Conservation (phyloP, 2,113 vertebrate genomes). For the Paedocypris sp. region DNA sequence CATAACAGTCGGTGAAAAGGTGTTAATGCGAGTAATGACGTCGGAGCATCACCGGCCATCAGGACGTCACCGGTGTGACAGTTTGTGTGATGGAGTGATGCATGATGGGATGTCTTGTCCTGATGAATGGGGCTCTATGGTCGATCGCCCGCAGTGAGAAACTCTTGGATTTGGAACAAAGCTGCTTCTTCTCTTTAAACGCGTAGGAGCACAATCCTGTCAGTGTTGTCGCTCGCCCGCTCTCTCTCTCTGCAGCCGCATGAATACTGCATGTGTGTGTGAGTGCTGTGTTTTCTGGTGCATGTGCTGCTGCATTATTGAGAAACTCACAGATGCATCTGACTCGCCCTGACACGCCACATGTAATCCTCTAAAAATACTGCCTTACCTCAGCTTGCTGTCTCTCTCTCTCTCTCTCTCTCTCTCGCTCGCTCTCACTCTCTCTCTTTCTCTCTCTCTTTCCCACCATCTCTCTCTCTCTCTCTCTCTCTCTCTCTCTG, state of each 20-base stretch:
- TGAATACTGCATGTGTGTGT: slow-evolving; percentile 12
- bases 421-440: background rate
- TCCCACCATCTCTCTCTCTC: background rate
- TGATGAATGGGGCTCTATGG: too few relatives aligned
- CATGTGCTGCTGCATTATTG: slow-evolving; percentile 34
- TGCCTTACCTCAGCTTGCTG: slow-evolving; percentile 23
- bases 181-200: background rate
- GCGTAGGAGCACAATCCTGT: background rate
- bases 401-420: slow-evolving; percentile 2
- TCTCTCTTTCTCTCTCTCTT: background rate
- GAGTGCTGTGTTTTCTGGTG: slow-evolving; percentile 24
- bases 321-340: slow-evolving; percentile 31
- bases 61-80: too few relatives aligned
- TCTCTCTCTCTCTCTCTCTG: background rate
- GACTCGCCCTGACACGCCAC: slow-evolving; percentile 23
- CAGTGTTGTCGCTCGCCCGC: slow-evolving; percentile 2
- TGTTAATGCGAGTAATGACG: too few relatives aligned
- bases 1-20: too few relatives aligned
- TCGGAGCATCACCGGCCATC: too few relatives aligned
- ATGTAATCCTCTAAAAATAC: slow-evolving; percentile 34
- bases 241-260: slow-evolving; percentile 5
- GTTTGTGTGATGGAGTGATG: too few relatives aligned
- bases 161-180: slow-evolving; percentile 2
- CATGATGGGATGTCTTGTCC: too few relatives aligned
- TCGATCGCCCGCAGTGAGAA: background rate